These are phyloP conservation scores for Tachina grossa DNA, from an alignment of 2,888 invertebrate species.

Conservation along the genomic window DNA sequence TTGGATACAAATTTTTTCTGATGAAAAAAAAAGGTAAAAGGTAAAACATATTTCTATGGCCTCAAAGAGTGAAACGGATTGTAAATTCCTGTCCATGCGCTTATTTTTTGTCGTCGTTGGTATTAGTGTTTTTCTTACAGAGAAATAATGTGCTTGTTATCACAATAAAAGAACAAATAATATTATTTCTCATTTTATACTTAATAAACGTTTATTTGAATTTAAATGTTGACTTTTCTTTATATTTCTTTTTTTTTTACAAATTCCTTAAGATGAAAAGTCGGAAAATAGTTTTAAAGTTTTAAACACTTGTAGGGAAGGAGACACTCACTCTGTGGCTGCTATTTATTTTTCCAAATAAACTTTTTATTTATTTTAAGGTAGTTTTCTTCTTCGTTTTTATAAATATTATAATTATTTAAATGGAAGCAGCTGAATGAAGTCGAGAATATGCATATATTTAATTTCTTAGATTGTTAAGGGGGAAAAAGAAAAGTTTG, in stretches of 20 bases:
- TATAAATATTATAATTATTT: slow-evolving; percentile 34
- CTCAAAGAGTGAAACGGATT: too few species aligned
- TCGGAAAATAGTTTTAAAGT: slow-evolving; percentile 23
- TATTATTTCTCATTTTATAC: neutral
- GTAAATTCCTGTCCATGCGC: too few species aligned
- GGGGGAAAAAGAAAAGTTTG: slow-evolving; percentile 17
- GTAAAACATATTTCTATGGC: too few species aligned
- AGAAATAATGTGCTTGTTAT: slow-evolving; percentile 55
- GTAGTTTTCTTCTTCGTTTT: slow-evolving; percentile 20
- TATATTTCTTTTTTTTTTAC: slow-evolving; percentile 3
- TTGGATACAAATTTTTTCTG: too few species aligned
- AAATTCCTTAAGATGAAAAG: neutral
- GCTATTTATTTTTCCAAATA: slow-evolving; percentile 12
- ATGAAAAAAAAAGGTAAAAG: too few species aligned
- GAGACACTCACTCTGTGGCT: neutral
- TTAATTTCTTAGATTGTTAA: slow-evolving; percentile 8
- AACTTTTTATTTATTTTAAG: slow-evolving; percentile 24
- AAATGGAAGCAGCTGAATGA: neutral
- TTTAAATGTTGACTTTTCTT: slow-evolving; percentile 53
- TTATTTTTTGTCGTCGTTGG: slow-evolving; percentile 17
- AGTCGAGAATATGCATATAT: slow-evolving; percentile 5
- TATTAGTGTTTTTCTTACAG: neutral
- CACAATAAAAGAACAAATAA: slow-evolving; percentile 34
- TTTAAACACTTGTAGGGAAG: slow-evolving; percentile 41
- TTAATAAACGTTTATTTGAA: slow-evolving; percentile 50